A percentile compares a stretch with the other conserved stretches of the same genome.
Conservation (phyloP, 2,797 vertebrate genomes). For the Mus caroli region DNA sequence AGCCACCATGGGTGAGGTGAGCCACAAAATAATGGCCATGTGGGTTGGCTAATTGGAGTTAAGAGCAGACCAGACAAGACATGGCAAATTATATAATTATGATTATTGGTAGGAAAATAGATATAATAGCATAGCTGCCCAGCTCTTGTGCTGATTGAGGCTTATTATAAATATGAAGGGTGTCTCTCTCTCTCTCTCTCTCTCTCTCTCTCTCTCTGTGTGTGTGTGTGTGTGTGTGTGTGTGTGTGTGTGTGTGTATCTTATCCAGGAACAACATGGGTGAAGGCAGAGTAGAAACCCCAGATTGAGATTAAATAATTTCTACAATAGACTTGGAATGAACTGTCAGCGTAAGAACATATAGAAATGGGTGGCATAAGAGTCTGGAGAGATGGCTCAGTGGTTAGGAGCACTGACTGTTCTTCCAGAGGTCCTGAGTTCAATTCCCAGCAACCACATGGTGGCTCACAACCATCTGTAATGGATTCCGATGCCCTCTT, state of each 20-base stretch:
- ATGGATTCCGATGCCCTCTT: too few species aligned
- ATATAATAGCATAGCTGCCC: background rate
- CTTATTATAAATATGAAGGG: background rate
- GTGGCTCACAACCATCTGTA: too few species aligned
- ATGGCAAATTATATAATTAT: background rate
- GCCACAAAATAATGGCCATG: background rate
- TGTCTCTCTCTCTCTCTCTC: too few species aligned
- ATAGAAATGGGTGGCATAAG: background rate
- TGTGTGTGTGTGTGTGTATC: background rate
- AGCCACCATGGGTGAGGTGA: background rate
- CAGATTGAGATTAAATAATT: background rate
- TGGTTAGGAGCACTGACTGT: too few species aligned
- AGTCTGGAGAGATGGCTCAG: too few species aligned
- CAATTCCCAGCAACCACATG: too few species aligned
- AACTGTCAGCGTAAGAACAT: conserved; percentile 10
- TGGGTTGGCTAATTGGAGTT: background rate
- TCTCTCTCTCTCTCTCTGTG: too few species aligned
- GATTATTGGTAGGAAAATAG: background rate
- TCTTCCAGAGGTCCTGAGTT: too few species aligned
- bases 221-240: background rate
- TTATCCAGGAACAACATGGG: background rate
- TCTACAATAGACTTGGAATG: background rate
- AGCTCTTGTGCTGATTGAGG: background rate
- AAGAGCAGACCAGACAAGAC: background rate
- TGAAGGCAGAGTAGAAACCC: background rate